These are phyloP conservation scores for Sebastes vulpes DNA, from an alignment of 2,797 vertebrate genomes.

Conservation along the genomic window DNA sequence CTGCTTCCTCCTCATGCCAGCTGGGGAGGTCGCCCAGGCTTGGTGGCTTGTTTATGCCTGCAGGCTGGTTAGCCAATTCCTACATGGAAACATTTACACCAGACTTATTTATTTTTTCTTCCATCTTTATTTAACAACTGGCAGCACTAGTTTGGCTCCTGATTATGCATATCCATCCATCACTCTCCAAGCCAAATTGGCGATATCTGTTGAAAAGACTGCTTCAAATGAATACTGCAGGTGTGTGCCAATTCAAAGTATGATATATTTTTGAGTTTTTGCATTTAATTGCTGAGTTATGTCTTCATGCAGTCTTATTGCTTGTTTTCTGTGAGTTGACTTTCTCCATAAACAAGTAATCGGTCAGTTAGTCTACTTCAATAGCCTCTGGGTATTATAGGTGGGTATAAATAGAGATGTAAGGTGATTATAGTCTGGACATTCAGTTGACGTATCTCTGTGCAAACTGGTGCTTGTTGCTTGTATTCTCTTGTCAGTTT, in stretches of 20 bases:
- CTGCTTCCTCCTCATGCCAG: constrained; percentile 2
- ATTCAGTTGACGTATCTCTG: constrained; percentile 1
- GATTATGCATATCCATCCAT: neutral
- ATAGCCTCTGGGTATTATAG: constrained; percentile 48
- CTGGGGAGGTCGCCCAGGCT: neutral
- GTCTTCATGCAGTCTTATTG: neutral
- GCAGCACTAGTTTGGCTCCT: constrained; percentile 28
- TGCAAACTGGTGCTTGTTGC: neutral
- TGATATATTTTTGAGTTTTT: neutral
- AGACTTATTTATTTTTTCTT: constrained; percentile 32
- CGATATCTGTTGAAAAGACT: neutral
- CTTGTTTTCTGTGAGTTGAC: neutral
- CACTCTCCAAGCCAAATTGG: constrained; percentile 34
- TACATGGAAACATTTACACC: constrained; percentile 24
- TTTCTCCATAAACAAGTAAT: neutral
- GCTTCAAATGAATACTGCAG: constrained; percentile 17
- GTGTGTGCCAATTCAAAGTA: constrained; percentile 21
- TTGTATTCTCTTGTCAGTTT: neutral
- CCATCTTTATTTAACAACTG: constrained; percentile 45
- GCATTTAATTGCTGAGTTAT: neutral
- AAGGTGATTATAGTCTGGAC: constrained; percentile 59
- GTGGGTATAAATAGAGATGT: constrained; percentile 64
- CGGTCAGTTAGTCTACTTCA: neutral
- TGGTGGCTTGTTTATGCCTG: neutral
- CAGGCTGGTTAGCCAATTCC: neutral